phyloP scores from a whole-genome alignment of 2,797 vertebrate species.

The Cynodonichthys magdalenae region DNA sequence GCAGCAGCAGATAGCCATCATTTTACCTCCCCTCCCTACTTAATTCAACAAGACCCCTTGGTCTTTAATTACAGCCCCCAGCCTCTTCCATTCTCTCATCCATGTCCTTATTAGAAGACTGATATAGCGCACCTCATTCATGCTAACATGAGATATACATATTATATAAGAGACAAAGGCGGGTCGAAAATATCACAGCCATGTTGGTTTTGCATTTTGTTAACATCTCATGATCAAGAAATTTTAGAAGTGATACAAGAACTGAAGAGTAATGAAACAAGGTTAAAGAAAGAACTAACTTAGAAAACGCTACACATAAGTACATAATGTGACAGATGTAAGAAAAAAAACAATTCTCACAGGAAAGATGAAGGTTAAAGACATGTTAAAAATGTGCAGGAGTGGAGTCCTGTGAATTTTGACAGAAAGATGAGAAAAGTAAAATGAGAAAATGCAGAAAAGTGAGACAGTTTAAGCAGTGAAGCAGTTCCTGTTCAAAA shows the following conservation, averaged over 20 bases:
- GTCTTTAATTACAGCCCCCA: constrained; percentile 76
- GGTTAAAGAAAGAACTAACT: constrained; percentile 49
- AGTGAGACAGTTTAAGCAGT: neutral
- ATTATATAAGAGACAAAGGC: constrained; percentile 31
- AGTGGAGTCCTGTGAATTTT: constrained; percentile 49
- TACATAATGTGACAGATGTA: constrained; percentile 44
- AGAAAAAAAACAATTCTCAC: constrained; percentile 45
- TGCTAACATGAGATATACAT: constrained; percentile 39
- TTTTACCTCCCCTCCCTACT: constrained; percentile 58
- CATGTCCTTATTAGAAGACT: constrained; percentile 63
- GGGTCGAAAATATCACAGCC: constrained; percentile 60
- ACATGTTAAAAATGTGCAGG: constrained; percentile 59
- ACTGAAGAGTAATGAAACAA: constrained; percentile 55
- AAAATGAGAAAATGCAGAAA: constrained; percentile 21
- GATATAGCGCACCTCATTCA: constrained; percentile 54
- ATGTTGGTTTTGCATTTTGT: constrained; percentile 68
- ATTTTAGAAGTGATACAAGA: constrained; percentile 35
- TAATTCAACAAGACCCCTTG: constrained; percentile 61
- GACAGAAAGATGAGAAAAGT: constrained; percentile 17
- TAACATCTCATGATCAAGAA: constrained; percentile 44
- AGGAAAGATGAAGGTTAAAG: constrained; percentile 51
- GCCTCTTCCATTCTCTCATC: constrained; percentile 56
- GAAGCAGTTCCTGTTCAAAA: constrained; percentile 4
- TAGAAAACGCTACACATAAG: too few species aligned
- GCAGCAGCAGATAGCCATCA: constrained; percentile 52